Evolutionary conservation across 2,113 vertebrate genomes (phyloP), one percentile per base, ranked within the genome.

Genomic region (Pogona vitticeps): DNA sequence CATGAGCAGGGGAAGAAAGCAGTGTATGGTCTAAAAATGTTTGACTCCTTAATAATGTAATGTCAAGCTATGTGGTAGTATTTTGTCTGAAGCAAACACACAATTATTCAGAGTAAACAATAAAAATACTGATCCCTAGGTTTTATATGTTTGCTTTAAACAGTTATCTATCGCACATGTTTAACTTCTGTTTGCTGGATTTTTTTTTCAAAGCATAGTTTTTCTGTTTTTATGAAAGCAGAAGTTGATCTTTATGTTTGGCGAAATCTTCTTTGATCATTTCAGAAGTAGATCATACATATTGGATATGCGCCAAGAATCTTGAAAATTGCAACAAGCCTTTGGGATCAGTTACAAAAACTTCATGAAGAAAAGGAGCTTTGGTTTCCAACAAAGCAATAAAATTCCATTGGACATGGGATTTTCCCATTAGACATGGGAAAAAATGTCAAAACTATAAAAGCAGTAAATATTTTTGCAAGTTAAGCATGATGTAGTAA

Each of bases 191-290:
- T 56, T 76, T 93, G 88, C 36, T 79, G 80, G n/a, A 0, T 82
- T 85, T 80, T 61, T 76, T 71, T 17, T 92, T 68, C 68, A 2
- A 67, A 76, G n/a, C 36, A 59, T 8, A 79, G n/a, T 59, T 70
- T 86, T 86, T 71, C 21, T 52, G 14, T 61, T 15, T 46, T 79
- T 91, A 89, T 72, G 91, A 91, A 90, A 89, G 58, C 78, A n/a
- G 76, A 71, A 18, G 61, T 81, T 81, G n/a, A 71, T 46, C 67
- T 88, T 92, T 83, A 61, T 21, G 73, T 94, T 68, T 83, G 79
- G 85, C 56, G 36, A 56, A 68, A 59, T 77, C 59, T 52, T 26
- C 61, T 67, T 85, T 52, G 38, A 67, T 52, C 73, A 77, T 76
- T 67, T 85, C 52, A 75, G 82, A 72, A 84, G 59, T 58, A 67